A percentile compares a stretch with the other conserved stretches of the same genome.
Conservation (phyloP, 2,113 vertebrate species). For the Chitala chitala region DNA sequence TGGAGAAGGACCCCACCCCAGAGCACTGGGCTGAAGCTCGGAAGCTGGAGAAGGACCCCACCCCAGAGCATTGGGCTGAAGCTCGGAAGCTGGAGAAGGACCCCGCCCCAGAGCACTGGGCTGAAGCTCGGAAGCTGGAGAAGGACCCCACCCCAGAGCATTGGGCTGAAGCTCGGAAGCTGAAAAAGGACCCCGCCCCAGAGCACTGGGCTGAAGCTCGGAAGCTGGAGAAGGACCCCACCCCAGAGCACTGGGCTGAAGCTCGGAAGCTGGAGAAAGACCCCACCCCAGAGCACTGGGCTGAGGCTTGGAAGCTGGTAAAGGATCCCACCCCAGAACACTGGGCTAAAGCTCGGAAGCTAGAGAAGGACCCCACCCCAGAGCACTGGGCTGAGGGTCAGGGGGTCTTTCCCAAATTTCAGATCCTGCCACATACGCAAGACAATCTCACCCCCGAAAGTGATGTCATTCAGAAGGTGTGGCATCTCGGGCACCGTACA, state of each 20-base stretch:
- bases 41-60: no score
- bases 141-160: no score
- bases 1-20: no score
- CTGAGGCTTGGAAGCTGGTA: no score
- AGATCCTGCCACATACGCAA: slow-evolving; percentile 49
- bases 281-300: no score
- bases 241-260: no score
- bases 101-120: slow-evolving; percentile 54
- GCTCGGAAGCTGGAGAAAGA: slow-evolving; percentile 57
- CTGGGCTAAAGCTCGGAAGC: no score
- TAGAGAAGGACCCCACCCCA: slow-evolving; percentile 55
- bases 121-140: slow-evolving; percentile 43
- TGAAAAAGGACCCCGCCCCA: slow-evolving; percentile 57
- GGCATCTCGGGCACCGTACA: slow-evolving; percentile 45
- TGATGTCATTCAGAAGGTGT: slow-evolving; percentile 56
- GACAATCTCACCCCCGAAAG: slow-evolving; percentile 65
- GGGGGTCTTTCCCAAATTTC: slow-evolving; percentile 44
- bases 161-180: slow-evolving; percentile 57
- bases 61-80: slow-evolving; percentile 48
- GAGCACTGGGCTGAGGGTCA: slow-evolving; percentile 44
- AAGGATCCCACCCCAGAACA: no score
- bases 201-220: slow-evolving; percentile 59
- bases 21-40: slow-evolving; percentile 44
- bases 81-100: no score
- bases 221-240: slow-evolving; percentile 55